Percentiles rank a stretch among this genome's conserved stretches.
These are phyloP conservation scores for Grammomys dolichurus DNA, from an alignment of 2,113 vertebrate species.

Conservation along the genomic window DNA sequence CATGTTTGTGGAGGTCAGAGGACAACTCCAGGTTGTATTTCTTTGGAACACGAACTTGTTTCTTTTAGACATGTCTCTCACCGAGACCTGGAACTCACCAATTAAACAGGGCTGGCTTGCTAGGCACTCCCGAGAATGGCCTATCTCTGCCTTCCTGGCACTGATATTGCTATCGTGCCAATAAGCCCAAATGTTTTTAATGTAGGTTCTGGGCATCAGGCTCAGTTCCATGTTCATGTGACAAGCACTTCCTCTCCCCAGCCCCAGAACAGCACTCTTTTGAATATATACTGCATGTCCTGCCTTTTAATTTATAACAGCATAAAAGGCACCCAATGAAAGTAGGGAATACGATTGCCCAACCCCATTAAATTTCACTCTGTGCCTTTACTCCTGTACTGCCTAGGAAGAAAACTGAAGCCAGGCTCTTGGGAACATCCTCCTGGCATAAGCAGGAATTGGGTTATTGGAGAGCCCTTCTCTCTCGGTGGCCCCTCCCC, in stretches of 20 bases:
- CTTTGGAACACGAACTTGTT: neutral
- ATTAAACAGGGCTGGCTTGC: neutral
- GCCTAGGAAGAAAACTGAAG: conserved; percentile 4
- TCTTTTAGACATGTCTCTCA: neutral
- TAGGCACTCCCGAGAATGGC: neutral
- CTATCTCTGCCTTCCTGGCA: neutral
- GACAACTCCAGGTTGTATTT: neutral
- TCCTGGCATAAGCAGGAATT: neutral
- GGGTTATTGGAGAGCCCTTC: neutral
- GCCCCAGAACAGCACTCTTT: neutral
- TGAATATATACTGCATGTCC: neutral
- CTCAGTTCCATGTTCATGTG: neutral
- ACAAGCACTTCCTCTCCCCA: neutral
- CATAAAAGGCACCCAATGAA: conserved; percentile 13
- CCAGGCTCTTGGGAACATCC: neutral
- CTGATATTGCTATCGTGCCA: neutral
- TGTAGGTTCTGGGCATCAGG: neutral
- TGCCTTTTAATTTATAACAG: conserved; percentile 29
- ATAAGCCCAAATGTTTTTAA: neutral
- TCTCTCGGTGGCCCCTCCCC: neutral
- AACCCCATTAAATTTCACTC: neutral
- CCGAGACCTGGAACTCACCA: neutral
- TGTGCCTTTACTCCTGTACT: neutral
- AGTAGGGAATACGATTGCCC: neutral
- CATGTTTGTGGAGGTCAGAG: neutral